Conservation (phyloP, 2,113 vertebrate genomes). For the Puntigrus tetrazona region DNA sequence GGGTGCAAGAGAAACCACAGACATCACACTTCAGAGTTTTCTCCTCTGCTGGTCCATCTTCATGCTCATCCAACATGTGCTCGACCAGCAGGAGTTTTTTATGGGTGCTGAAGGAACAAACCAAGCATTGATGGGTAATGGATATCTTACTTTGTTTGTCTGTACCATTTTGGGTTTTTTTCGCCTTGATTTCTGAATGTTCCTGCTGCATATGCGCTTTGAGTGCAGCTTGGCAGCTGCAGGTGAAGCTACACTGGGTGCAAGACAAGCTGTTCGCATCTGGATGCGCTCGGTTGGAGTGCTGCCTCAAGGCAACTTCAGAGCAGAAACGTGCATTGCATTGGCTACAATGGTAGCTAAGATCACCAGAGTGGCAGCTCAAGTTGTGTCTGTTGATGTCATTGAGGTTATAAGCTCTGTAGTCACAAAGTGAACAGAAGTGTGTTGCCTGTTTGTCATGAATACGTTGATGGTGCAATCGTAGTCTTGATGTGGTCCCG, state of each 20-base stretch:
- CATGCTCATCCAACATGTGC: slow-evolving; percentile 85
- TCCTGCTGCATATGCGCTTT: slow-evolving; percentile 80
- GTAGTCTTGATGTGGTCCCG: slow-evolving; percentile 87
- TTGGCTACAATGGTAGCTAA: slow-evolving; percentile 76
- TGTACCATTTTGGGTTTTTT: slow-evolving; percentile 70
- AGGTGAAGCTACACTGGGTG: slow-evolving; percentile 76
- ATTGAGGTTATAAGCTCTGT: slow-evolving; percentile 84
- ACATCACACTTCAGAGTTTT: slow-evolving; percentile 81
- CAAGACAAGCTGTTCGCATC: slow-evolving; percentile 72
- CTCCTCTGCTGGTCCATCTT: slow-evolving; percentile 69
- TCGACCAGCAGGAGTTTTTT: slow-evolving; percentile 80
- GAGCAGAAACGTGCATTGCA: slow-evolving; percentile 90
- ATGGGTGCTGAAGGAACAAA: slow-evolving; percentile 84
- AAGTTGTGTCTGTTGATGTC: slow-evolving; percentile 86
- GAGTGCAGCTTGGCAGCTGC: slow-evolving; percentile 76
- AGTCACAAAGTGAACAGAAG: slow-evolving; percentile 88
- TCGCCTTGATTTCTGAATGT: slow-evolving; percentile 67
- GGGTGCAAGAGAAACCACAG: slow-evolving; percentile 83
- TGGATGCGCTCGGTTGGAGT: slow-evolving; percentile 81
- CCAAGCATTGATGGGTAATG: slow-evolving; percentile 82
- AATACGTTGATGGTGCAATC: slow-evolving; percentile 85
- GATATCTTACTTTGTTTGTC: slow-evolving; percentile 79
- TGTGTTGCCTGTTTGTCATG: slow-evolving; percentile 88
- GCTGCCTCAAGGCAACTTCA: slow-evolving; percentile 86
- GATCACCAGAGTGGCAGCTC: slow-evolving; percentile 86